These are phyloP conservation scores for Drosophila putrida DNA, from an alignment of 2,888 invertebrate genomes.

Conservation along the genomic window DNA sequence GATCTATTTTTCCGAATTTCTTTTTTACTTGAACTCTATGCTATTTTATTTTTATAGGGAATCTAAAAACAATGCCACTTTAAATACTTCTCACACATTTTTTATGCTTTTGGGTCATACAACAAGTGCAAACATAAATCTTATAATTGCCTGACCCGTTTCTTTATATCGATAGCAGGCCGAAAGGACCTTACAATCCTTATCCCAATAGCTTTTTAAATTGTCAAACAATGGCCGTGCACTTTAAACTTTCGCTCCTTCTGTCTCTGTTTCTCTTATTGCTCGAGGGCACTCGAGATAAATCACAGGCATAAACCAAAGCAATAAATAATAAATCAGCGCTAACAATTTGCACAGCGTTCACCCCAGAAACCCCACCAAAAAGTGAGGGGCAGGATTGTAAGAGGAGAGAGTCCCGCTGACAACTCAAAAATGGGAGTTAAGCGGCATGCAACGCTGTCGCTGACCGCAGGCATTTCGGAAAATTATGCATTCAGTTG, in stretches of 20 bases:
- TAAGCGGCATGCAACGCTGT: slow-evolving; percentile 21
- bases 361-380: slow-evolving; percentile 15
- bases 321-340: slow-evolving; percentile 77
- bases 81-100: background rate
- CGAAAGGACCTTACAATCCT: slow-evolving; percentile 13
- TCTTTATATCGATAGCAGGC: slow-evolving; percentile 44
- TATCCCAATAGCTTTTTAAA: slow-evolving; percentile 42
- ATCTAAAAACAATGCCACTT: background rate
- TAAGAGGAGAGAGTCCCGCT: slow-evolving; percentile 36
- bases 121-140: slow-evolving; percentile 68
- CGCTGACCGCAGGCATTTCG: slow-evolving; percentile 31
- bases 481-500: slow-evolving; percentile 64
- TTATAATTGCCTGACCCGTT: slow-evolving; percentile 62
- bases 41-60: background rate
- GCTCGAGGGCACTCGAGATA: slow-evolving; percentile 51
- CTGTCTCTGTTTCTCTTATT: background rate
- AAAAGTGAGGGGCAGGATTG: background rate
- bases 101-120: slow-evolving; percentile 17
- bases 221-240: slow-evolving; percentile 43
- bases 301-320: slow-evolving; percentile 67
- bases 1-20: too few relatives aligned
- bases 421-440: slow-evolving; percentile 51
- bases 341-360: slow-evolving; percentile 69
- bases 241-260: slow-evolving; percentile 45
- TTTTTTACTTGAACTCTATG: too few relatives aligned